Base-by-base conservation (phyloP, 2,797 vertebrate genomes). In the Telmatherina bonti region DNA sequence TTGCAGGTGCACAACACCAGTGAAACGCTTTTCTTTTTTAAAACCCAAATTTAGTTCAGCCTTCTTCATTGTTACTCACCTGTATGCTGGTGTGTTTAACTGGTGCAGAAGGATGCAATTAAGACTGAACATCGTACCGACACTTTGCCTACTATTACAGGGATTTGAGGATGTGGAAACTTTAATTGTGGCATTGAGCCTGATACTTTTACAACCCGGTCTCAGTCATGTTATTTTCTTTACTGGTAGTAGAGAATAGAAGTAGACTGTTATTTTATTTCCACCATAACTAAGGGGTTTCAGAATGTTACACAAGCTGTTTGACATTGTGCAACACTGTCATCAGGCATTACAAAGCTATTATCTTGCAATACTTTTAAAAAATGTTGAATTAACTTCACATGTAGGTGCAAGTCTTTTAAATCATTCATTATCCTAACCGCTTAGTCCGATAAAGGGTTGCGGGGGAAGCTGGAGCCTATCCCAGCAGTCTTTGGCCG, bases 141-240 rank as follows among this genome's bases (percentile, higher is more conserved):
- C 75, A 71, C 64, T 87, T 89, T 87, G 83, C 82, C 83, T 78
- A 62, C 82, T 69, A 88, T 88, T 91, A 89, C 70, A 85, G 85
- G 79, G 84, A 79, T 89, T 88, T 82, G 75, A 70, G 60, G 64
- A 79, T 82, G 85, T 86, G 70, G 80, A 85, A 87, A 89, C 85
- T 61, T 79, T 82, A 80, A 91, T 91, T 89, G 89, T 84, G 49
- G 86, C 66, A 70, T 91, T 85, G 66, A 75, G 47, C 24, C 24
- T 82, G 84, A 82, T 85, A 70, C 83, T 81, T 85, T 82, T 88
- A 87, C 79, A 80, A 63, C 70, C 65, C 75, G 81, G 63, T 76
- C 71, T 80, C 56, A 67, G 65, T 70, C 29, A 38, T 79, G 72
- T 74, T 84, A 62, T 87, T 84, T 38, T 80, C 66, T 79, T 84